Evolutionary conservation across 2,797 vertebrate species (phyloP), one percentile per base, ranked within the genome.

Genomic region (Dermochelys coriacea): DNA sequence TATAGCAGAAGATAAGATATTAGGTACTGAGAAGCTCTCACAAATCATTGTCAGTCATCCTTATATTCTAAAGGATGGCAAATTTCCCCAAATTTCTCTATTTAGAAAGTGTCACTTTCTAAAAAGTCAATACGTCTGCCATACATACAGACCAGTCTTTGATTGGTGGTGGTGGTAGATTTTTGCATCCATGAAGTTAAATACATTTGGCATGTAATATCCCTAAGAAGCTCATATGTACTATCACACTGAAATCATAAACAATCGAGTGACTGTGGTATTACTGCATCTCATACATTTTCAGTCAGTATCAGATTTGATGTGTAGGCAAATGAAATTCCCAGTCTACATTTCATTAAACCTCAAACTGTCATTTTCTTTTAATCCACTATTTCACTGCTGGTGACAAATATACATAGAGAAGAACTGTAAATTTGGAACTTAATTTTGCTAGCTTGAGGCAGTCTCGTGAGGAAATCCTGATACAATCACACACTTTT

Each of bases 401-500:
- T 71, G 21, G 37, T 71, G 71, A 75, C 6, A 11, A 45, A 27
- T 75, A 27, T 47, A 75, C 41, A 77, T 14, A 47, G 27, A 29
- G 74, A 77, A 75, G 71, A 45, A 49, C 74, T 77, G 45, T 41
- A 68, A 71, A 71, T 71, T 71, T 41, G 71, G n/a, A 41, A 37
- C 37, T 41, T 19, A 68, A 37, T 71, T 71, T 41, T 71, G 10
- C 5, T 71, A 71, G 21, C 21, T 71, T 71, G n/a, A 41, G n/a
- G 9, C 8, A 19, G 34, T 64, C 71, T 88, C 57, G 18, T 25
- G 82, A 89, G 80, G 79, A 85, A 83, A 57, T 74, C 15, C 8
- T 2, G 6, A 16, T 50, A 84, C 77, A 77, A 45, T 37, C 7
- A 0, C 0, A 0, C 2, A 27, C 55, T 86, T 79, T 89, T 47